Base-by-base conservation (phyloP, 2,113 vertebrate species). In the Galemys pyrenaicus region DNA sequence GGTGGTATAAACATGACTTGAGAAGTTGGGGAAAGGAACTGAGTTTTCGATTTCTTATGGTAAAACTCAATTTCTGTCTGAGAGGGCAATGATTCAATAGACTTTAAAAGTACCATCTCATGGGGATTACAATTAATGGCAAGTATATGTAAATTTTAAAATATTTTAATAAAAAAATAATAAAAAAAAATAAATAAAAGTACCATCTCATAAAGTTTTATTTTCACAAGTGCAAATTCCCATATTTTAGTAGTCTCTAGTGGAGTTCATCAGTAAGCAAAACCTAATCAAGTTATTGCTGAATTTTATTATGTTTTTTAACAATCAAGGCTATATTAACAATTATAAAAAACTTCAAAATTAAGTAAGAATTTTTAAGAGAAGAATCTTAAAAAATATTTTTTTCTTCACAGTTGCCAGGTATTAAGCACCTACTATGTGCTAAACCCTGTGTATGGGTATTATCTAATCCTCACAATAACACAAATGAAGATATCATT, bases 261-360 rank as follows among this genome's bases (percentile, higher is more conserved):
- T 28, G 9, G 3, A 91, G 26, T 78, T 86, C 88, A 86, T 78
- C 68, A 89, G 44, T 64, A 87, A 89, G n/a, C 73, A 96, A 77
- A 16, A 70, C 37, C 64, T 90, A 90, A 80, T 92, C 73, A 87
- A 32, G 20, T 75, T 83, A 3, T 6, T 17, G 77, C 16, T 81
- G 12, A 7, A 60, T 85, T 92, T 92, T n/a, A 80, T n/a, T 44
- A 62, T 3, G 20, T 89, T 44, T 88, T 3, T 87, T 35, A 93
- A 30, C 8, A 77, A 51, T 92, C 73, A 88, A 13, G 79, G 37
- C 65, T 78, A 73, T 26, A 56, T 60, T 89, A 94, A 4, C 41
- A 83, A 91, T 62, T 77, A 77, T 77, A 80, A 71, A 54, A 91
- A 70, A 49, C 5, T 64, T 90, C 79, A 95, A 90, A 82, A 64